Conservation (phyloP, 2,113 vertebrate species). For the Rhinoderma darwinii region DNA sequence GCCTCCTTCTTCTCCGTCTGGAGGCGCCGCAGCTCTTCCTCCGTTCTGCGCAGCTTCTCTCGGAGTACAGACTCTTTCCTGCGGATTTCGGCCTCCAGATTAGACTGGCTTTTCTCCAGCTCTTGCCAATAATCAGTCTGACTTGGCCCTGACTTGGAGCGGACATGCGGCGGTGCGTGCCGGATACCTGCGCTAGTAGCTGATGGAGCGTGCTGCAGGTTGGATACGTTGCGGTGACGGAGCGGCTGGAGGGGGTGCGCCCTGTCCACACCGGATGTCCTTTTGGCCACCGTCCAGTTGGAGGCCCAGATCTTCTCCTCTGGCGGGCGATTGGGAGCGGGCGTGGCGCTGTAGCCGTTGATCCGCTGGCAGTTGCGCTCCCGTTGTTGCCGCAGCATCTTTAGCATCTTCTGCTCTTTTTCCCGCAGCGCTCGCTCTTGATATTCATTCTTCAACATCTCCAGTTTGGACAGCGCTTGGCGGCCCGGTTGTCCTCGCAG, state of each 20-base stretch:
- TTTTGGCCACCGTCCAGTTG: constrained; percentile 59
- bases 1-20: constrained; percentile 67
- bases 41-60: constrained; percentile 77
- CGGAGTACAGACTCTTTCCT: constrained; percentile 75
- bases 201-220: constrained; percentile 39
- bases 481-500: not conserved
- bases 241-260: constrained; percentile 80
- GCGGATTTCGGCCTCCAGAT: constrained; percentile 73
- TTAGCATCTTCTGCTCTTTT: constrained; percentile 63
- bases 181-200: not conserved
- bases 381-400: constrained; percentile 57
- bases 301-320: constrained; percentile 53
- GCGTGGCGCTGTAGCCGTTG: not conserved
- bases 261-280: constrained; percentile 69
- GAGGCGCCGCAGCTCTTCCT: constrained; percentile 74
- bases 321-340: not conserved
- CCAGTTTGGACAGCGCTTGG: constrained; percentile 39
- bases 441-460: constrained; percentile 59
- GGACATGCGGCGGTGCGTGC: not conserved
- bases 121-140: constrained; percentile 56
- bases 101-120: constrained; percentile 70
- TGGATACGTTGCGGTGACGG: constrained; percentile 64
- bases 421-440: constrained; percentile 61
- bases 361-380: constrained; percentile 53
- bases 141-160: not conserved